Percentiles rank a stretch among this genome's conserved stretches.
phyloP scores from a whole-genome alignment of 2,888 invertebrate genomes.

The Allygus modestus region DNA sequence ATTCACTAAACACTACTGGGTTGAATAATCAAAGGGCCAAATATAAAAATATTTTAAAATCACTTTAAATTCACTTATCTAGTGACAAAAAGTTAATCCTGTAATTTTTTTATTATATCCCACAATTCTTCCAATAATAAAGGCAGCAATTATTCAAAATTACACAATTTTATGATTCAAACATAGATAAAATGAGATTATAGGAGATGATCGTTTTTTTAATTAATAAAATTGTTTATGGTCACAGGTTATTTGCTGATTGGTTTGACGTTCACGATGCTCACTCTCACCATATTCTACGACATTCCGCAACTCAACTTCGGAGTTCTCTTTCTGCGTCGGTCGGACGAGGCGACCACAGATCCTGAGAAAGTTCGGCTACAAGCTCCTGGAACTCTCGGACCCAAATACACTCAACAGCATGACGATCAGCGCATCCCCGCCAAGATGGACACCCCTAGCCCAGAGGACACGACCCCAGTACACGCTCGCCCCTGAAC shows the following conservation, averaged over 20 bases:
- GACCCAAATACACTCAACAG: conserved; percentile 75
- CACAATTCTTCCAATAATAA: too few species aligned
- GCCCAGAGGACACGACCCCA: conserved; percentile 83
- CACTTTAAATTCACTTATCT: too few species aligned
- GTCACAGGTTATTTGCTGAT: conserved; percentile 85
- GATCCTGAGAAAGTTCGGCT: conserved; percentile 84
- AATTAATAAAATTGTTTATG: background rate
- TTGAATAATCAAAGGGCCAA: too few species aligned
- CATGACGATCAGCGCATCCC: conserved; percentile 76
- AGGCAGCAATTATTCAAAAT: too few species aligned
- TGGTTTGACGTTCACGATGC: conserved; percentile 91
- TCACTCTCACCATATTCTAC: conserved; percentile 90
- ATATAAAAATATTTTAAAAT: too few species aligned
- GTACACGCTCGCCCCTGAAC: conserved; percentile 76
- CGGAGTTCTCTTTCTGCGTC: conserved; percentile 85
- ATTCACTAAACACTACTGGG: too few species aligned
- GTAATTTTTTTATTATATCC: too few species aligned
- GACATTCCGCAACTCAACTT: conserved; percentile 93
- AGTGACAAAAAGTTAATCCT: too few species aligned
- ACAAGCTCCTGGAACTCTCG: conserved; percentile 77
- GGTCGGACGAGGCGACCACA: conserved; percentile 76
- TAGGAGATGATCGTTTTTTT: too few species aligned
- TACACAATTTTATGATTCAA: too few species aligned
- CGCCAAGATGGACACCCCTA: conserved; percentile 82
- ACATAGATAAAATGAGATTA: too few species aligned